phyloP scores from a whole-genome alignment of 2,113 vertebrate species.

The Oreamnos americanus region DNA sequence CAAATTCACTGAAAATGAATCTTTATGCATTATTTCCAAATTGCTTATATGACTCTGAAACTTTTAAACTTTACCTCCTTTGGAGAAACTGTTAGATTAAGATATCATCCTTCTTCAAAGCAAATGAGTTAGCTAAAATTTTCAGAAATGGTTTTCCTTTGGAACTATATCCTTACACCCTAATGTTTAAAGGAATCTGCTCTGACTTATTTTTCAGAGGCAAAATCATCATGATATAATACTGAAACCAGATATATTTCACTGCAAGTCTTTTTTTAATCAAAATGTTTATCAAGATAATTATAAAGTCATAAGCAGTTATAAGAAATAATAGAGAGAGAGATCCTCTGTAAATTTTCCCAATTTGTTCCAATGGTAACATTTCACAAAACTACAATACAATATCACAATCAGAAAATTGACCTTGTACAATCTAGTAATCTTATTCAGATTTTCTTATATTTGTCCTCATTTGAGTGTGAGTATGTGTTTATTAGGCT shows the following conservation, averaged over 20 bases:
- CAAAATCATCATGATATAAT: neutral
- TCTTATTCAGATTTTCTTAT: neutral
- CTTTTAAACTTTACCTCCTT: slow-evolving; percentile 18
- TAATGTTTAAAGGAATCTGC: neutral
- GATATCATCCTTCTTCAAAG: neutral
- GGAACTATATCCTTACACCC: neutral
- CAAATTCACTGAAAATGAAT: neutral
- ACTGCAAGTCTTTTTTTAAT: neutral
- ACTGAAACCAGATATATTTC: neutral
- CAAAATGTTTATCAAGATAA: neutral
- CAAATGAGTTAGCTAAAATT: neutral
- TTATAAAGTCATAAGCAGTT: neutral
- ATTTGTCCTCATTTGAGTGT: neutral
- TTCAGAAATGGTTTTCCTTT: slow-evolving; percentile 3
- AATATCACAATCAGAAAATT: neutral
- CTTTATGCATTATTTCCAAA: neutral
- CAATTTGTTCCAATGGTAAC: neutral
- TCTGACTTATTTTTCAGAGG: slow-evolving; percentile 20
- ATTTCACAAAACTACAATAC: neutral
- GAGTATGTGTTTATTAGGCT: neutral
- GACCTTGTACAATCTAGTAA: neutral
- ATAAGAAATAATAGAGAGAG: neutral
- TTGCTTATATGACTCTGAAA: neutral
- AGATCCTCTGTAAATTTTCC: neutral
- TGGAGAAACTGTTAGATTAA: neutral